Evolutionary conservation across 1,140 invertebrate species (phyloP).

Genomic region (Olivierus martensii): DNA sequence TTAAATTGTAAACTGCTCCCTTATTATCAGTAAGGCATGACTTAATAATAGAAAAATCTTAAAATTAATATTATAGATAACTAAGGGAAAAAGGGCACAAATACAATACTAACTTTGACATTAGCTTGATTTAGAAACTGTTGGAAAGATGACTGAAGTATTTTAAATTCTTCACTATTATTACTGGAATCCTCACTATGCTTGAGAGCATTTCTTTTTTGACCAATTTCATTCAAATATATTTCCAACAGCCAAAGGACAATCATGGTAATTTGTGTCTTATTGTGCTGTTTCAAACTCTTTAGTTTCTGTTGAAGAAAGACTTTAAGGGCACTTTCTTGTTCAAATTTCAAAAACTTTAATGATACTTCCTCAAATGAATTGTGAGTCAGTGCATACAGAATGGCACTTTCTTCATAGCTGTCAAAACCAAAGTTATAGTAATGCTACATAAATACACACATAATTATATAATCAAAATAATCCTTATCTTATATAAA

Average conservation of each 20-base stretch:
- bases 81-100: background rate
- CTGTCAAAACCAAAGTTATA: slow-evolving; percentile 34
- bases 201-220: slow-evolving; percentile 31
- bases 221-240: slow-evolving; percentile 70
- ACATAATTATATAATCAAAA: too few relatives aligned
- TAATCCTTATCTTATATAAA: too few relatives aligned
- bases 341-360: slow-evolving; percentile 70
- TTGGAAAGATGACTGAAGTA: slow-evolving; percentile 61
- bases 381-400: slow-evolving; percentile 76
- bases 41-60: too few relatives aligned
- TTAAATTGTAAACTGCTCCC: slow-evolving; percentile 67
- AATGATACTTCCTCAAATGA: slow-evolving; percentile 88
- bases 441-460: too few relatives aligned
- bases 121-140: slow-evolving; percentile 24
- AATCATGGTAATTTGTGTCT: slow-evolving; percentile 74
- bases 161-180: slow-evolving; percentile 40
- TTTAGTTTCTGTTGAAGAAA: slow-evolving; percentile 51
- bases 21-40: slow-evolving; percentile 53
- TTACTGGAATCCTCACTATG: slow-evolving; percentile 14
- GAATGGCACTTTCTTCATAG: slow-evolving; percentile 65
- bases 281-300: slow-evolving; percentile 27
- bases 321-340: slow-evolving; percentile 71
- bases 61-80: slow-evolving; percentile 1
- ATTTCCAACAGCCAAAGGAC: slow-evolving; percentile 88
- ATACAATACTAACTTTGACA: slow-evolving; percentile 19